A percentile compares a stretch with the other conserved stretches of the same genome.
Evolutionary conservation across 2,888 invertebrate genomes (phyloP).

Genomic region (Drosophila rubida): DNA sequence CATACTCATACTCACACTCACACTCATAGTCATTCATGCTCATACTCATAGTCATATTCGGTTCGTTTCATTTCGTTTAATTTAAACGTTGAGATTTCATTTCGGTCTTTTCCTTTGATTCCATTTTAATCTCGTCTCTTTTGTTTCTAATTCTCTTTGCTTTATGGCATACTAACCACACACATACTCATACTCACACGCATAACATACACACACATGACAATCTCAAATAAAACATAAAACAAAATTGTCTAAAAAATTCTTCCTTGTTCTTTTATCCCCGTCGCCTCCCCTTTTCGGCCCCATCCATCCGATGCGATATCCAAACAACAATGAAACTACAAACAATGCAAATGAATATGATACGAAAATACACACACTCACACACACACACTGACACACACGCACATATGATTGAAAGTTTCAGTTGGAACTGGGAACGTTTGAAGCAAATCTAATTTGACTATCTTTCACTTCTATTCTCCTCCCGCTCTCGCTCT

Average conservation of each 20-base stretch:
- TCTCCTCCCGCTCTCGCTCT: constrained; percentile 52
- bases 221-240: constrained; percentile 21
- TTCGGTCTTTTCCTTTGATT: constrained; percentile 40
- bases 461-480: constrained; percentile 74
- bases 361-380: constrained; percentile 36
- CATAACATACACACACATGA: constrained; percentile 5
- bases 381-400: constrained; percentile 12
- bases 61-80: constrained; percentile 42
- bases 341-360: constrained; percentile 68
- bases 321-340: constrained; percentile 61
- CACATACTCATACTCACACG: constrained; percentile 12
- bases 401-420: constrained; percentile 45
- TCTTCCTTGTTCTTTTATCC: constrained; percentile 37
- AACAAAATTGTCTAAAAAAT: constrained; percentile 29
- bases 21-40: constrained; percentile 9
- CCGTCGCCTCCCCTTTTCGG: constrained; percentile 1
- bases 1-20: constrained; percentile 3
- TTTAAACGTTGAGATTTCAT: constrained; percentile 34
- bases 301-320: constrained; percentile 30
- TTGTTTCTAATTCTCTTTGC: constrained; percentile 52
- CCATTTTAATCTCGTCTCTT: constrained; percentile 51
- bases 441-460: constrained; percentile 85
- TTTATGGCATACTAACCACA: constrained; percentile 38
- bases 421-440: constrained; percentile 84
- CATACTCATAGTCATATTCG: constrained; percentile 23